Evolutionary conservation across 2,888 invertebrate species (phyloP).

Genomic region (Cotesia congregata): DNA sequence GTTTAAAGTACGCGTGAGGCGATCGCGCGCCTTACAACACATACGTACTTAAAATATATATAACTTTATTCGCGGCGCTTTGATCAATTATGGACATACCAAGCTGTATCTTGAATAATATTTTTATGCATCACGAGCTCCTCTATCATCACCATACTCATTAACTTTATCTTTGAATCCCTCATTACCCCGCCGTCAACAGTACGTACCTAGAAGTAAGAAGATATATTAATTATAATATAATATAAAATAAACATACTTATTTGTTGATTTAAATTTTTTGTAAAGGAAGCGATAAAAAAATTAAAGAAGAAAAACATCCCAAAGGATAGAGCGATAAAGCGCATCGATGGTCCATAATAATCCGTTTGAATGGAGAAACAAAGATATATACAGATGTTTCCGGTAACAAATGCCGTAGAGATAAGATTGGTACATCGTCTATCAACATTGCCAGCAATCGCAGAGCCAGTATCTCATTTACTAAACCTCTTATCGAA

Average conservation of each 20-base stretch:
- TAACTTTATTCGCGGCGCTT: conserved; percentile 34
- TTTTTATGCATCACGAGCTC: conserved; percentile 33
- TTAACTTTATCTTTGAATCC: conserved; percentile 8
- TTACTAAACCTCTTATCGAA: conserved; percentile 1
- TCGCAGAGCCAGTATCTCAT: conserved; percentile 23
- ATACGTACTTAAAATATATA: conserved; percentile 18
- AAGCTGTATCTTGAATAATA: conserved; percentile 23
- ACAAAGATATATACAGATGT: conserved; percentile 54
- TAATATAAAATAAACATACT: no score
- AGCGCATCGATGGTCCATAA: conserved; percentile 35
- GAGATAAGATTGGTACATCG: conserved; percentile 47
- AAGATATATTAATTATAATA: no score
- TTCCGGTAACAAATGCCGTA: conserved; percentile 58
- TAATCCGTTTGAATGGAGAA: conserved; percentile 49
- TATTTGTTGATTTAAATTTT: no score
- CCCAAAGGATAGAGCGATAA: conserved; percentile 22
- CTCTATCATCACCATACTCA: conserved; percentile 19
- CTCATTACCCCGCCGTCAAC: not conserved
- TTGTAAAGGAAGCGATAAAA: not conserved
- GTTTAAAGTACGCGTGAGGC: conserved; percentile 30
- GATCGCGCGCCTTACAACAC: conserved; percentile 19
- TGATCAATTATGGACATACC: conserved; percentile 39
- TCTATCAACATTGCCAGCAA: conserved; percentile 11
- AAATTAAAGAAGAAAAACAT: conserved; percentile 14
- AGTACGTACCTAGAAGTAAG: no score